These are phyloP conservation scores for Chlorospingus flavigularis DNA, from an alignment of 2,797 vertebrate species.

Conservation along the genomic window DNA sequence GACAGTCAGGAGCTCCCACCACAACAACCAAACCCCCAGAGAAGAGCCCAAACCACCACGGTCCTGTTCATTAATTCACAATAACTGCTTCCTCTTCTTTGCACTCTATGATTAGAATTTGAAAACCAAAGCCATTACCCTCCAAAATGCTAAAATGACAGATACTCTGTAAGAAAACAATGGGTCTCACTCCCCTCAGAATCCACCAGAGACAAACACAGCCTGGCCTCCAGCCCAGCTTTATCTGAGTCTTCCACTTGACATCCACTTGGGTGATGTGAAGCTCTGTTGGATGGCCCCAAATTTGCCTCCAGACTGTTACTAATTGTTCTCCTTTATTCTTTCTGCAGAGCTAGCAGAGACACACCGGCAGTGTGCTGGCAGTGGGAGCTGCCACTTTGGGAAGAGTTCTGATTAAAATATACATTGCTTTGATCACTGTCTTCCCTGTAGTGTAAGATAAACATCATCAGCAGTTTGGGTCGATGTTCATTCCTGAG, in stretches of 20 bases:
- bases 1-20: background rate
- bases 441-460: conserved; percentile 2
- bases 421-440: conserved; percentile 6
- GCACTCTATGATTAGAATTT: background rate
- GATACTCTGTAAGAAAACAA: background rate
- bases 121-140: background rate
- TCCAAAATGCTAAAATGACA: background rate
- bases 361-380: background rate
- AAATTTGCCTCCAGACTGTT: background rate
- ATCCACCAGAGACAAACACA: background rate
- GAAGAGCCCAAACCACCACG: accelerated
- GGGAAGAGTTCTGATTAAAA: conserved; percentile 41
- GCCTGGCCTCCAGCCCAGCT: background rate
- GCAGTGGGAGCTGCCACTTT: background rate
- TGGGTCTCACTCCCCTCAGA: background rate
- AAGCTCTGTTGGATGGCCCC: background rate
- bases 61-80: background rate
- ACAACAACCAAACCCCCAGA: accelerated
- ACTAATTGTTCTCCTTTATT: background rate
- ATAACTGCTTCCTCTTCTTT: background rate
- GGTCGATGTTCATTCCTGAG: background rate
- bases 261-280: background rate
- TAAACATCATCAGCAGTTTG: conserved; percentile 2
- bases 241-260: background rate
- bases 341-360: conserved; percentile 12